Evolutionary conservation across 2,888 invertebrate genomes (phyloP), one percentile per base, ranked within the genome.

Genomic region (Polydrusus tereticollis): DNA sequence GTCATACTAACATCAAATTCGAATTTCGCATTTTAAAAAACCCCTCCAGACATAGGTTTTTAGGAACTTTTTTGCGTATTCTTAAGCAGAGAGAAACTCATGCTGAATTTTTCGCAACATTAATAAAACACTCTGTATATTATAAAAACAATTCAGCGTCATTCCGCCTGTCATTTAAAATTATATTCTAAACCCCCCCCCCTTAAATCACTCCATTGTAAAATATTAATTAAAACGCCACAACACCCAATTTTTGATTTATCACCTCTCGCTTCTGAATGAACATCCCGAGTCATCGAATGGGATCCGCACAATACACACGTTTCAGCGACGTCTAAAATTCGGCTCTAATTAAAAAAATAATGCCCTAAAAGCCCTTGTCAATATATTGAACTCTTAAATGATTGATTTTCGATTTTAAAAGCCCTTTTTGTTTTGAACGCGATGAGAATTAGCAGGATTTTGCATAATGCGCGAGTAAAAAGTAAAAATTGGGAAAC

Each of bases 271-370:
- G 45, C 38, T 63, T 41, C 14, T 16, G 14, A 52, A 41, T 55
- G 69, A 55, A 55, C 57, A 21, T 45, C 18, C 55, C 18, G 1
- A 41, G 58, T 47, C 45, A 58, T 20, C 20, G 10, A 26, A 59
- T 29, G 14, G 38, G 36, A 62, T 38, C 41, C 33, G 63, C 55
- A 69, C 62, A 69, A 69, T 55, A 55, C 14, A 14, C 33, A 43
- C n/a, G n/a, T n/a, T 21, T 52, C 52, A 36, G 43, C 18, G 33
- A 41, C 33, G 23, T 45, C 55, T 3, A 20, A 69, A 62, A 62
- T 60, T 62, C 43, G 23, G 29, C 55, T 69, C 55, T 69, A 62
- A 69, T 69, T 69, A 69, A 69, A 69, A 67, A 62, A 69, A 63
- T 69, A 41, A 55, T 55, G 47, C 63, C 20, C 33, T 63, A 62